phyloP scores from a whole-genome alignment of 2,888 invertebrate species.

The Diarsia dahlii region DNA sequence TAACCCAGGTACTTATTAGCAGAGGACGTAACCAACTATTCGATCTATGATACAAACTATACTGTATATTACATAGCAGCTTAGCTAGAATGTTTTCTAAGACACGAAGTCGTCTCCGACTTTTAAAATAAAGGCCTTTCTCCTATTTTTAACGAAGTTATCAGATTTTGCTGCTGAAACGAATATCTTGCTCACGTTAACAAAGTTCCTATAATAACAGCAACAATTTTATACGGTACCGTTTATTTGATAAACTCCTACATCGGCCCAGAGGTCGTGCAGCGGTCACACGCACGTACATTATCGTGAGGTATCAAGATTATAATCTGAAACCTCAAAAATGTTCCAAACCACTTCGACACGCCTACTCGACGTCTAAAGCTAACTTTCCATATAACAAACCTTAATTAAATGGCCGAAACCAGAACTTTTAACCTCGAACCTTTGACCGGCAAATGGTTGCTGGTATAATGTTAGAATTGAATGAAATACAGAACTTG shows the following conservation, averaged over 20 bases:
- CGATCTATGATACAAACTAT: constrained; percentile 29
- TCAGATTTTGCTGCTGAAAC: constrained; percentile 17
- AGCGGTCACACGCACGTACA: constrained; percentile 57
- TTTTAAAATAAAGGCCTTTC: constrained; percentile 43
- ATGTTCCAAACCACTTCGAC: constrained; percentile 40
- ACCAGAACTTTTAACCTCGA: constrained; percentile 54
- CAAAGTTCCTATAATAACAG: constrained; percentile 36
- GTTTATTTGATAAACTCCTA: constrained; percentile 60
- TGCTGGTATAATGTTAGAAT: constrained; percentile 33
- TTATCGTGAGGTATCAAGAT: constrained; percentile 54
- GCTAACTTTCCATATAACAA: constrained; percentile 51
- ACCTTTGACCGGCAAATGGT: constrained; percentile 63
- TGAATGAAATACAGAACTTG: constrained; percentile 32
- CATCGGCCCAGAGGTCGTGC: constrained; percentile 40
- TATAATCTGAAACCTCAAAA: constrained; percentile 54
- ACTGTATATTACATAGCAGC: constrained; percentile 18
- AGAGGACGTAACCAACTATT: constrained; percentile 27
- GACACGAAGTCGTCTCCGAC: constrained; percentile 5
- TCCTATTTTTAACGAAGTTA: constrained; percentile 17
- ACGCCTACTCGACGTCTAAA: constrained; percentile 47
- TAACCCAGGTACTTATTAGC: constrained; percentile 50
- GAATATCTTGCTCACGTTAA: constrained; percentile 19
- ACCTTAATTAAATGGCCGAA: constrained; percentile 55
- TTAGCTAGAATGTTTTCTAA: constrained; percentile 16
- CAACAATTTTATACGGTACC: constrained; percentile 36